phyloP scores from a whole-genome alignment of 2,797 vertebrate genomes.

The Okamejei kenojei region DNA sequence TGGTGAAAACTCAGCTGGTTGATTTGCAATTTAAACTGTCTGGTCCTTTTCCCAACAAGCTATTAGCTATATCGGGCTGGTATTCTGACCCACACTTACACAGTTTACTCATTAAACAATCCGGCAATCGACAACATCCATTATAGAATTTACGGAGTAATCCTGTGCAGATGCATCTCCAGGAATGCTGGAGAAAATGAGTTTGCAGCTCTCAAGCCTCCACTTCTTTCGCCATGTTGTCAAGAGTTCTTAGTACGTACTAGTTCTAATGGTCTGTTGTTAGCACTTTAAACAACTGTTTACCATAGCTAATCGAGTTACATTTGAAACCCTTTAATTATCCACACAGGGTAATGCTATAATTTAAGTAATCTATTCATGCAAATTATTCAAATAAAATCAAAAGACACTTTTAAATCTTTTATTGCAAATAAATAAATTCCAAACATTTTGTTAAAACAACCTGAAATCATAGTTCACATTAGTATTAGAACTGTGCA shows the following conservation, averaged over 20 bases:
- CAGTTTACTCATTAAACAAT: background rate
- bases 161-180: background rate
- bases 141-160: background rate
- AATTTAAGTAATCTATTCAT: background rate
- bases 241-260: background rate
- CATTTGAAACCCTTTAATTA: background rate
- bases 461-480: constrained; percentile 28
- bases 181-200: background rate
- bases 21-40: background rate
- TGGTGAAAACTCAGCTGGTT: too few species aligned
- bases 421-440: constrained; percentile 36
- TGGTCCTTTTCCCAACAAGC: background rate
- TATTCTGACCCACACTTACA: background rate
- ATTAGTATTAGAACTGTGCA: background rate
- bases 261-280: background rate
- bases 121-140: background rate
- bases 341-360: background rate
- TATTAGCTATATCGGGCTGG: too few species aligned
- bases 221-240: background rate
- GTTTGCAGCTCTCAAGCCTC: background rate
- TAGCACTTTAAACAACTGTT: background rate
- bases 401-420: background rate
- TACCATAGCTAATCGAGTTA: background rate
- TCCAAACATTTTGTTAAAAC: constrained; percentile 19
- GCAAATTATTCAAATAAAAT: background rate